Evolutionary conservation across 1,140 invertebrate genomes (phyloP), one percentile per base, ranked within the genome.

Genomic region (Ceratina australensis): DNA sequence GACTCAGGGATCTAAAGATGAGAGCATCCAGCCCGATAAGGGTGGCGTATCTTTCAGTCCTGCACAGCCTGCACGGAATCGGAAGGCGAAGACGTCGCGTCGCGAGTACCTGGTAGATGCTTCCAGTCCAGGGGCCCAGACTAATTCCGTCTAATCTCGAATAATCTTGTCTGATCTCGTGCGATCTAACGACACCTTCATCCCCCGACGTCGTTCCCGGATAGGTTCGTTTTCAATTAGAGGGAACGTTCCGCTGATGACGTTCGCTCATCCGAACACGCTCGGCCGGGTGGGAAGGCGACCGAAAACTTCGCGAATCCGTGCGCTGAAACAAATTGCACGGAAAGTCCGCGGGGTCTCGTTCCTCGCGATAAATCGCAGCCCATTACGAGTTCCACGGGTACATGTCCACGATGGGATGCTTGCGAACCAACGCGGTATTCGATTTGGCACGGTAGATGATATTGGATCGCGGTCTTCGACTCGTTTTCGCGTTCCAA

Each of bases 141-240:
- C 78, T 87, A 86, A 88, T 86, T 85, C 76, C 28, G 61, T 87
- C 79, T 88, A 86, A 88, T 88, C 86, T 86, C 63, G 76, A 83
- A 80, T 88, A 88, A 88, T 88, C 87, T 88, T 71, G 71, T 76
- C 66, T 87, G 85, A 87, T 87, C 87, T 86, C 57, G 72, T 60
- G 73, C 82, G 72, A 86, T 86, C 78, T 80, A 85, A 72, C 67
- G 84, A 76, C 81, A 81, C 74, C 71, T 79, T 81, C 69, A 7
- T 49, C 7, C 72, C 28, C 33, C 72, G 74, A n/a, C 52, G 66
- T 1, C 64, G 54, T 42, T n/a, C 28, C 42, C 59, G 56, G 72
- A 82, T 80, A 77, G 82, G 61, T 86, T 82, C 71, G 81, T 78
- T 86, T 86, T 86, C 84, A 86, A 86, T 86, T 86, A 83, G 80